Percentiles rank a stretch among this genome's conserved stretches.
phyloP scores from a whole-genome alignment of 1,140 invertebrate species.

The Drosophila nigromelanica region DNA sequence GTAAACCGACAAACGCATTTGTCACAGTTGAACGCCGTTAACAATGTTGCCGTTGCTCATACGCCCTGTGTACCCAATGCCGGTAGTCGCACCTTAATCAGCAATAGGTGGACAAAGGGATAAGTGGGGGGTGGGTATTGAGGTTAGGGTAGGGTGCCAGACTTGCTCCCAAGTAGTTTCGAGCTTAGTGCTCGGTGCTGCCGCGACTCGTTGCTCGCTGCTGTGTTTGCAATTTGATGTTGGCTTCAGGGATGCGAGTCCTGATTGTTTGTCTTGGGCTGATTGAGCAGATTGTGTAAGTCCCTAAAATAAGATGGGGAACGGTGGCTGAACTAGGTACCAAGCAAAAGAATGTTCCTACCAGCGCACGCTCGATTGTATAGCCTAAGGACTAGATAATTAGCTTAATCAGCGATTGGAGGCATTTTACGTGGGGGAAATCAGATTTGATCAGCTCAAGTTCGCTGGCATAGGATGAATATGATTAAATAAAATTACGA shows the following conservation, averaged over 20 bases:
- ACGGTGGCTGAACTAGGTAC: neutral
- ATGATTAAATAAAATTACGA: constrained; percentile 8
- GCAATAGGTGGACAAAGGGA: constrained; percentile 54
- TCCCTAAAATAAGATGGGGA: neutral
- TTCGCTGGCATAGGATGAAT: neutral
- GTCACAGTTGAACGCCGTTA: constrained; percentile 80
- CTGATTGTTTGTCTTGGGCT: constrained; percentile 68
- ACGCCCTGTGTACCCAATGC: constrained; percentile 27
- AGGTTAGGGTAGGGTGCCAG: neutral
- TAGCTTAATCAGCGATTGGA: constrained; percentile 33
- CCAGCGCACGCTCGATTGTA: constrained; percentile 18
- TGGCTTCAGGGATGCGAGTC: constrained; percentile 23
- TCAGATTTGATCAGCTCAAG: constrained; percentile 1
- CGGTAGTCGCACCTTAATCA: constrained; percentile 68
- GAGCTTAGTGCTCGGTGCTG: constrained; percentile 3
- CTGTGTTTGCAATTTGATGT: constrained; percentile 32
- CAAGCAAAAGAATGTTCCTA: constrained; percentile 11
- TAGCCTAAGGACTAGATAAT: constrained; percentile 29
- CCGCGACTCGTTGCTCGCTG: constrained; percentile 3
- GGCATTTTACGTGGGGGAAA: neutral
- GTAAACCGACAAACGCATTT: constrained; percentile 75
- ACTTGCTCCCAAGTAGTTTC: constrained; percentile 39
- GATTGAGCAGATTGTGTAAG: constrained; percentile 56
- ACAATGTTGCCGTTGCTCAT: constrained; percentile 55
- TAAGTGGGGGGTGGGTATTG: neutral